phyloP scores from a whole-genome alignment of 2,888 invertebrate species.

The Ophion obscuratus region DNA sequence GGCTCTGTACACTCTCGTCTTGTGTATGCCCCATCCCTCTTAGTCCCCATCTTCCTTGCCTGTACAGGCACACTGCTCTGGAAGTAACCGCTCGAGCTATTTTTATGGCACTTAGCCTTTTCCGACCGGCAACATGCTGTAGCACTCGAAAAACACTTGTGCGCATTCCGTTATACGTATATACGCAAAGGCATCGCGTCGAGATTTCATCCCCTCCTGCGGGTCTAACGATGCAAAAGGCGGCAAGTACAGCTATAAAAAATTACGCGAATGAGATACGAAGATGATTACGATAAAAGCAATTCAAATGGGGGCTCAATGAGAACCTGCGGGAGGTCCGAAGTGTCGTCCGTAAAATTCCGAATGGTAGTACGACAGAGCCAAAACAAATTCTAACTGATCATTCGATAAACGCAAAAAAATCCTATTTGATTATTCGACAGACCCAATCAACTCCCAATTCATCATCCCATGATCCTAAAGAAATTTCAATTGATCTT shows the following conservation, averaged over 20 bases:
- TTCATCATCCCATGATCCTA: neutral
- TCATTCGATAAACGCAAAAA: neutral
- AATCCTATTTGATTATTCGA: neutral
- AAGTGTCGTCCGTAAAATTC: neutral
- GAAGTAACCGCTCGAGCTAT: constrained; percentile 70
- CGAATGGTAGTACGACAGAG: neutral
- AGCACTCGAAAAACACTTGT: constrained; percentile 84
- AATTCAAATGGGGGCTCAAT: neutral
- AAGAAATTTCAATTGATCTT: neutral
- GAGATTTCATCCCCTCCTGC: constrained; percentile 22
- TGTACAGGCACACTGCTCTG: constrained; percentile 48
- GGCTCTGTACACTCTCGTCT: constrained; percentile 35
- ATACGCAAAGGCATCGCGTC: constrained; percentile 74
- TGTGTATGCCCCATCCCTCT: constrained; percentile 16
- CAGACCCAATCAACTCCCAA: neutral
- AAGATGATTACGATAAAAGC: neutral
- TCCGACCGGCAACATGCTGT: constrained; percentile 81
- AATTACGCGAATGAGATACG: constrained; percentile 1
- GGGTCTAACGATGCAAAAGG: constrained; percentile 26
- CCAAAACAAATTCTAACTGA: neutral
- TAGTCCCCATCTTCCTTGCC: constrained; percentile 1
- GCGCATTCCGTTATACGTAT: constrained; percentile 82
- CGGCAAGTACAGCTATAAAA: neutral
- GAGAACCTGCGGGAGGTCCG: neutral
- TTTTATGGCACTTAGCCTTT: constrained; percentile 77